Percentiles rank a stretch among this genome's conserved stretches.
These are phyloP conservation scores for Caenorhabditis becei DNA, from an alignment of 2,888 invertebrate species.

Conservation along the genomic window DNA sequence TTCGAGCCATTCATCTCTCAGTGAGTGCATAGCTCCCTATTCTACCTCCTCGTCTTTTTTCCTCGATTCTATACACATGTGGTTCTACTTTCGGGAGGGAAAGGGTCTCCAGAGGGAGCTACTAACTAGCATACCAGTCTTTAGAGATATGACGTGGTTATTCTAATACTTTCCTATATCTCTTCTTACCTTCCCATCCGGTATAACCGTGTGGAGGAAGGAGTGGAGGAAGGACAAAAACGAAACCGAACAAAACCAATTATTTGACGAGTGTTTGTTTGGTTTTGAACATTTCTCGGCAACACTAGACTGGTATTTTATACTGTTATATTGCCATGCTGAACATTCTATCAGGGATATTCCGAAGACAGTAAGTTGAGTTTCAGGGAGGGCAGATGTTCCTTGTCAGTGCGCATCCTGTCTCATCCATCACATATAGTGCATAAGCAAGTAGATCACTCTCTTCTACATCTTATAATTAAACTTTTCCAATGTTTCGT, in stretches of 20 bases:
- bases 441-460: conserved; percentile 25
- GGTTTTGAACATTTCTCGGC: conserved; percentile 23
- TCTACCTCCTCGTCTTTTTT: conserved; percentile 16
- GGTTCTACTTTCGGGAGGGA: conserved; percentile 22
- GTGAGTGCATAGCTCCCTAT: conserved; percentile 27
- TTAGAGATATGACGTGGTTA: neutral
- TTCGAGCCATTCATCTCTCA: conserved; percentile 30
- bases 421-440: conserved; percentile 35
- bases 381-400: neutral
- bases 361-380: conserved; percentile 49
- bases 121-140: no score
- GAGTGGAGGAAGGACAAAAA: conserved; percentile 8
- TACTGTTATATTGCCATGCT: conserved; percentile 19
- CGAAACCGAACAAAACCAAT: conserved; percentile 40
- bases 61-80: conserved; percentile 34
- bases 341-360: conserved; percentile 23
- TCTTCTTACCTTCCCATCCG: no score
- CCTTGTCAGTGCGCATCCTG: neutral
- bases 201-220: conserved; percentile 7
- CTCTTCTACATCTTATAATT: conserved; percentile 26
- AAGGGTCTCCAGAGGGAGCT: neutral
- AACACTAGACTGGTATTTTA: conserved; percentile 25
- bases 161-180: no score
- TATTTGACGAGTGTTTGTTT: conserved; percentile 51
- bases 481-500: conserved; percentile 16